Conservation (phyloP, 2,113 vertebrate species). For the Himantopus leucocephalus region DNA sequence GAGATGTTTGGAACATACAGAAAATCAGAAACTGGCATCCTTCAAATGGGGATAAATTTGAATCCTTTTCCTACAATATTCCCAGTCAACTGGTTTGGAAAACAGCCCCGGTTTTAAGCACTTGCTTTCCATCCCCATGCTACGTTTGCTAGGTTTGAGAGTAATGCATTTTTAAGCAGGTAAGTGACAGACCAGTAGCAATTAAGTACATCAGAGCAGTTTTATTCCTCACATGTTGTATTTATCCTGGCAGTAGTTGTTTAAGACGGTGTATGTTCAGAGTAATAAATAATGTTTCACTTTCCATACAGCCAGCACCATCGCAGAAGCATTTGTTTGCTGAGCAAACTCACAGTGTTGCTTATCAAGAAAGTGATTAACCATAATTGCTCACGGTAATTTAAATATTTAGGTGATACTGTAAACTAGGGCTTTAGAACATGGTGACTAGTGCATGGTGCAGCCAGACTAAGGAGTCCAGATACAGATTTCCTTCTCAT, state of each 20-base stretch:
- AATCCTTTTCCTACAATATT: not conserved
- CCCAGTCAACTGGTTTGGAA: not conserved
- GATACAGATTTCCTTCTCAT: not conserved
- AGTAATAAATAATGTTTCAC: not conserved
- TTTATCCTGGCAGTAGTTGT: not conserved
- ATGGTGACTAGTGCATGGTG: accelerated
- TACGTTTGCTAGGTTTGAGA: not conserved
- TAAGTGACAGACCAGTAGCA: not conserved
- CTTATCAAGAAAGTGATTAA: not conserved
- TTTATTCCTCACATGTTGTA: not conserved
- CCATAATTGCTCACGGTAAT: not conserved
- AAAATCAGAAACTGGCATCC: not conserved
- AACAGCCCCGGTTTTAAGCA: not conserved
- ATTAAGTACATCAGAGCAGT: not conserved
- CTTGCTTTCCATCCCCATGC: not conserved
- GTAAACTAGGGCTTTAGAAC: not conserved
- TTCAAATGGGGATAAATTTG: not conserved
- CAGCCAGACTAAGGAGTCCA: not conserved
- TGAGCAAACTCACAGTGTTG: not conserved
- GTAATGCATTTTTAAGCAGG: not conserved
- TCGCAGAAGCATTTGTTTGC: not conserved
- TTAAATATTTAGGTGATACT: not conserved
- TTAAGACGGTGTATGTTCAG: not conserved
- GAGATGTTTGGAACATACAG: not conserved
- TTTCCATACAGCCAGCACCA: not conserved